Conservation (phyloP, 2,113 vertebrate species). For the Bufo bufo region DNA sequence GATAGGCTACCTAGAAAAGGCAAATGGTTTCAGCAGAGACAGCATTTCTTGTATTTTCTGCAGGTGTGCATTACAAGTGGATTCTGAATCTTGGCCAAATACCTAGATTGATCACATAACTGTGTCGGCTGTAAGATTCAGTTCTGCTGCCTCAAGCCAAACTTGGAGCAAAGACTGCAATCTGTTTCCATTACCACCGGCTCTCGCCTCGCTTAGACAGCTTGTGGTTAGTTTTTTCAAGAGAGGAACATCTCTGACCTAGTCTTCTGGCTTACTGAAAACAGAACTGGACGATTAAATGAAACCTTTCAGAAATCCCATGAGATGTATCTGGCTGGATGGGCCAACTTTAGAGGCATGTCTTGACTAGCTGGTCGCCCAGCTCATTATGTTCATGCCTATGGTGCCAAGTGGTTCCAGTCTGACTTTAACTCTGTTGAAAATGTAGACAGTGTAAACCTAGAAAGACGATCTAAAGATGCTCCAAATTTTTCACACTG, state of each 20-base stretch:
- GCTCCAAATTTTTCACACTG: too few relatives aligned
- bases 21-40: neutral
- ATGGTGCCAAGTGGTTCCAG: neutral
- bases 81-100: neutral
- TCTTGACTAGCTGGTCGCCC: neutral
- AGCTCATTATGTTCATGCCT: neutral
- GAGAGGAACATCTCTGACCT: slow-evolving; percentile 34
- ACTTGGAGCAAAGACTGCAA: slow-evolving; percentile 9
- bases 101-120: neutral
- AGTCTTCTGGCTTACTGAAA: slow-evolving; percentile 42
- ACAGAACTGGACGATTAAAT: slow-evolving; percentile 40
- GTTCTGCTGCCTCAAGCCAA: slow-evolving; percentile 10
- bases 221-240: slow-evolving; percentile 47
- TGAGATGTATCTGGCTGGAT: slow-evolving; percentile 15
- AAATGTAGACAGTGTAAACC: too few relatives aligned
- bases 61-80: neutral
- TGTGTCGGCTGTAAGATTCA: neutral
- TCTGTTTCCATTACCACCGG: slow-evolving; percentile 49
- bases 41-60: neutral
- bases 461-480: too few relatives aligned
- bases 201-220: neutral
- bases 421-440: neutral
- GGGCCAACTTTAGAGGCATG: neutral
- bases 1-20: too few relatives aligned
- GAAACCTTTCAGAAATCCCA: slow-evolving; percentile 22